Percentiles rank a stretch among this genome's conserved stretches.
These are phyloP conservation scores for Colius striatus DNA, from an alignment of 2,113 vertebrate species.

Conservation along the genomic window DNA sequence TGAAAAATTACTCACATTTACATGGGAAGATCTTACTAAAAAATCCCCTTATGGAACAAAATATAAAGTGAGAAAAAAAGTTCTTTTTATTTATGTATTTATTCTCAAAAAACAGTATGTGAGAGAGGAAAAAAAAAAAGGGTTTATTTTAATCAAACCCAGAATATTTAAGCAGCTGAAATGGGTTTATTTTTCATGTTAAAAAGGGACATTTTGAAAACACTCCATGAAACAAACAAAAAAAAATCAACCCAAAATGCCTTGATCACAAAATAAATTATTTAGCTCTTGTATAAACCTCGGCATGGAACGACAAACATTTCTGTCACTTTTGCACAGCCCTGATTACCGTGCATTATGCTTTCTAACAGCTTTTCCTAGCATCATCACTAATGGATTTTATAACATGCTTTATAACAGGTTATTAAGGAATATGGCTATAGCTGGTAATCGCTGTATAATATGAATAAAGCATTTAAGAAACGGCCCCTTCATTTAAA, in stretches of 20 bases:
- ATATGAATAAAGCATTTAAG: conserved; percentile 78
- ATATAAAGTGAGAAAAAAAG: not conserved
- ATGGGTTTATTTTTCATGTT: conserved; percentile 3
- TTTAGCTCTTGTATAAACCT: conserved; percentile 36
- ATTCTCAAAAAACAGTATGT: not conserved
- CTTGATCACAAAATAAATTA: conserved; percentile 40
- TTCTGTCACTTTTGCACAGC: conserved; percentile 38
- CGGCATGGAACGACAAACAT: not conserved
- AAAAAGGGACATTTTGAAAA: conserved; percentile 5
- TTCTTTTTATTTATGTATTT: not conserved
- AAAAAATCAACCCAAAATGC: not conserved
- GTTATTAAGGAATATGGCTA: conserved; percentile 82
- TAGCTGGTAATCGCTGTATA: conserved; percentile 74
- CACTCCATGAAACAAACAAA: not conserved
- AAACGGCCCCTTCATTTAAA: conserved; percentile 73
- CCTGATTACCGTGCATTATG: conserved; percentile 62
- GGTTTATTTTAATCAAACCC: not conserved
- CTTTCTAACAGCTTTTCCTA: conserved; percentile 69
- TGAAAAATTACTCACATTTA: not conserved
- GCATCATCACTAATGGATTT: conserved; percentile 70
- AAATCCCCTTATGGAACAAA: not conserved
- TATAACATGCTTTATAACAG: conserved; percentile 76
- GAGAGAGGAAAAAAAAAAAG: not conserved
- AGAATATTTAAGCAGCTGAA: conserved; percentile 16
- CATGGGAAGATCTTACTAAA: not conserved